Conservation (phyloP, 2,797 vertebrate genomes). For the Mallotus villosus region DNA sequence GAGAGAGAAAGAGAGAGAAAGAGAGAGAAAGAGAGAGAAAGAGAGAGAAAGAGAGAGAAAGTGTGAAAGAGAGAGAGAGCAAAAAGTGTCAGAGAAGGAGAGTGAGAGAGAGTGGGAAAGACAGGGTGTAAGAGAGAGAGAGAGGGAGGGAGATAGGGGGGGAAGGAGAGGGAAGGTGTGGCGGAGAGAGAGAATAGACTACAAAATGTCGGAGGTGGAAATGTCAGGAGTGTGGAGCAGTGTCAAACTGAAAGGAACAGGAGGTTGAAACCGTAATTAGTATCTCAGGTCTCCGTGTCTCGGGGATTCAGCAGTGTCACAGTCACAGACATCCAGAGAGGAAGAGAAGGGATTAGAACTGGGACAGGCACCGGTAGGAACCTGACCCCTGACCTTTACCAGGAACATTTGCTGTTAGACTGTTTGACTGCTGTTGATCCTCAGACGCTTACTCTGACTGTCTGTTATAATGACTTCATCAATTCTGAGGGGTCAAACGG, state of each 20-base stretch:
- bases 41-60: not conserved
- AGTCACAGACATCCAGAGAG: constrained; percentile 43
- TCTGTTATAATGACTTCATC: constrained; percentile 48
- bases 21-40: not conserved
- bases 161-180: constrained; percentile 26
- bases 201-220: constrained; percentile 33
- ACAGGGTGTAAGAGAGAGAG: constrained; percentile 1
- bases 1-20: not conserved
- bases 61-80: not conserved
- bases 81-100: not conserved
- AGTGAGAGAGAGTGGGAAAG: not conserved
- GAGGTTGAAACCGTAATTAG: constrained; percentile 66
- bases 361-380: constrained; percentile 29
- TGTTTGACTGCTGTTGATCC: constrained; percentile 44
- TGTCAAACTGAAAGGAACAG: constrained; percentile 61
- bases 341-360: constrained; percentile 38
- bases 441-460: constrained; percentile 23
- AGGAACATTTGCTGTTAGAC: constrained; percentile 57
- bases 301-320: constrained; percentile 49
- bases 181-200: not conserved
- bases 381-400: constrained; percentile 54
- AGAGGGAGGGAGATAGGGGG: constrained; percentile 31
- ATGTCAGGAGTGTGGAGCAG: constrained; percentile 60
- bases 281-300: constrained; percentile 44
- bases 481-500: constrained; percentile 51